These are phyloP conservation scores for Philhelius pedissequus DNA, from an alignment of 2,888 invertebrate genomes.

Conservation along the genomic window DNA sequence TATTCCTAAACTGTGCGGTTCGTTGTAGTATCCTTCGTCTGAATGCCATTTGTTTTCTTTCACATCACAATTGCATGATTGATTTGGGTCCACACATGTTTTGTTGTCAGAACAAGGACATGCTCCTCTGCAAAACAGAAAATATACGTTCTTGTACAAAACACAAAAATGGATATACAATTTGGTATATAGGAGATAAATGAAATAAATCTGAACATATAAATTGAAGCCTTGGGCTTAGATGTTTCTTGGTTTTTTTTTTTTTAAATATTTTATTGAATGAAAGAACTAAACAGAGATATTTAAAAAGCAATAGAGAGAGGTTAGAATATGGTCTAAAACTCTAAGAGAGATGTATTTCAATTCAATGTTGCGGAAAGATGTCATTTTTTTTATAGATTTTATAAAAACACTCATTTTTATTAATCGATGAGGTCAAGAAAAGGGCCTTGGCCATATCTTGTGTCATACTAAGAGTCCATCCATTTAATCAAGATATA, in stretches of 20 bases:
- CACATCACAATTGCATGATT: conserved; percentile 95
- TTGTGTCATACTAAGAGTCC: no score
- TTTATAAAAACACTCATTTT: no score
- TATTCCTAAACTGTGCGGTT: conserved; percentile 90
- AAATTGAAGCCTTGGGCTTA: neutral
- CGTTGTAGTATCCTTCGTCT: conserved; percentile 91
- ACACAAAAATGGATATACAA: neutral
- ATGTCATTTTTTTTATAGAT: neutral
- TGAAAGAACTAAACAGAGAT: neutral
- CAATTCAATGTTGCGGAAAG: neutral
- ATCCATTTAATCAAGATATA: no score
- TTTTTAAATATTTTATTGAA: neutral
- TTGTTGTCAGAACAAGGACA: conserved; percentile 88
- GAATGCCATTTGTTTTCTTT: conserved; percentile 92
- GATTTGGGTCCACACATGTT: conserved; percentile 89
- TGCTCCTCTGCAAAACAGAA: conserved; percentile 81
- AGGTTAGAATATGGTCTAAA: no score
- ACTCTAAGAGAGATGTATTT: neutral
- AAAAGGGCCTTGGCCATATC: no score
- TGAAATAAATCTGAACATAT: conserved; percentile 21
- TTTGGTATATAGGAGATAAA: neutral
- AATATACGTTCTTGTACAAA: conserved; percentile 63
- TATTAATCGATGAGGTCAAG: no score
- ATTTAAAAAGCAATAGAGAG: no score
- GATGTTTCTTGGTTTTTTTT: neutral